Percentiles rank a stretch among this genome's conserved stretches.
These are phyloP conservation scores for Herpetotheres cachinnans DNA, from an alignment of 2,113 vertebrate species.

Conservation along the genomic window DNA sequence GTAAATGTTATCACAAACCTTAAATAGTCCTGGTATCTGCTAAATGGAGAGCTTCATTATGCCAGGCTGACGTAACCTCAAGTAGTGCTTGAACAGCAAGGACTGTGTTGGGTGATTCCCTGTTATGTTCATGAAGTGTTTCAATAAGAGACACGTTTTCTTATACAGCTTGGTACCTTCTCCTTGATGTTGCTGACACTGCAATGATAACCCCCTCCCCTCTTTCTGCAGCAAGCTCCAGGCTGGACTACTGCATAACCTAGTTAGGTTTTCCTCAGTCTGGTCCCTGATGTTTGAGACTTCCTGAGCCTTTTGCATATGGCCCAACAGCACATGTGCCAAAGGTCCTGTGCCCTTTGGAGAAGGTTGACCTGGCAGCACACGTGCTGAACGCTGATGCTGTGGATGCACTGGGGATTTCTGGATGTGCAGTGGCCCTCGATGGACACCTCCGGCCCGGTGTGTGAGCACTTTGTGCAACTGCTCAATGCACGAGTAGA, in stretches of 20 bases:
- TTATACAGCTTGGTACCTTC: background rate
- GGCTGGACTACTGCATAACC: background rate
- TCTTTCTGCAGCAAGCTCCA: background rate
- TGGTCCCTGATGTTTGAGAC: background rate
- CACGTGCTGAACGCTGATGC: background rate
- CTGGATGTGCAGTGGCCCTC: background rate
- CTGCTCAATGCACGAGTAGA: background rate
- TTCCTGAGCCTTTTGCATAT: background rate
- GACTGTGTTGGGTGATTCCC: background rate
- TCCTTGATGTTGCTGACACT: background rate
- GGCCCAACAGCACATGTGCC: background rate
- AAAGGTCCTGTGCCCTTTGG: background rate
- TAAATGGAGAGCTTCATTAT: conserved; percentile 9
- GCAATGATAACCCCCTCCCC: background rate
- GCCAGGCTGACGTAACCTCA: background rate
- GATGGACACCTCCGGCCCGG: background rate
- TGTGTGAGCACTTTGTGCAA: background rate
- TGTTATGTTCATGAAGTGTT: background rate
- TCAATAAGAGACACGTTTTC: background rate
- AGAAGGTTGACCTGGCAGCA: background rate
- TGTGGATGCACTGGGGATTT: background rate
- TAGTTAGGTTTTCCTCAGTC: background rate
- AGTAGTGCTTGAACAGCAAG: background rate
- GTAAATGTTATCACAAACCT: conserved; percentile 38
- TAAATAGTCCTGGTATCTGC: conserved; percentile 14